Evolutionary conservation across 1,140 invertebrate species (phyloP), one percentile per base, ranked within the genome.

Genomic region (Lordiphosa collinella): DNA sequence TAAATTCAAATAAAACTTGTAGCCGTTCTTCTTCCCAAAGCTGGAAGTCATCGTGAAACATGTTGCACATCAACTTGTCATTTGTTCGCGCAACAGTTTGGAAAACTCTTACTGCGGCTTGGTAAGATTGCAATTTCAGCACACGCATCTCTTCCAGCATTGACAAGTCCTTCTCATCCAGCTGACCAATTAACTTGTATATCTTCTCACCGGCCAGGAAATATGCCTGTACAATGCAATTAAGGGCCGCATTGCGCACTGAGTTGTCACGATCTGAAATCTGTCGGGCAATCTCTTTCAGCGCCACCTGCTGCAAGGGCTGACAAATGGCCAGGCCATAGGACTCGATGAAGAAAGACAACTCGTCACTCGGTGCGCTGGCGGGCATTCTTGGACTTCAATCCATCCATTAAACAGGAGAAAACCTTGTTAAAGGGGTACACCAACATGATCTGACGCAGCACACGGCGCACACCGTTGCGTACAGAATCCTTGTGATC

Each of bases 321-420:
- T 94, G 93, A 89, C 96, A 97, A 37, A 98, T 94, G n/a, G 91
- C 90, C 38, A 96, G 91, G 29, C 97, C 97, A 89, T 95, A 96
- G 46, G 91, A 92, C 88, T 97, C 95, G 58, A 99, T 96, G 37
- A 99, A 90, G 48, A 92, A 93, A 5, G 95, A 94, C 59, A 99
- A 91, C 86, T 97, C 96, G 90, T 88, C 98, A 99, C 90, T 99
- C 98, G 93, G 96, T 94, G 87, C 98, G 92, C 90, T 99, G 98
- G 49, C 98, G 92, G 4, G 98, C 95, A 90, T 99, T 99, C 90
- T 99, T 99, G 0, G 96, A 97, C 88, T 97, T 97, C 2, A 99
- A 89, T 8, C 97, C 98, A 82, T 99, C 97, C 93, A 99, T 95
- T 1, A 99, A 91, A 80, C 95, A 96, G 2, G 91, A 50, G 91